These are phyloP conservation scores for Drosophila rhopaloa DNA, from an alignment of 1,140 invertebrate genomes.

Conservation along the genomic window DNA sequence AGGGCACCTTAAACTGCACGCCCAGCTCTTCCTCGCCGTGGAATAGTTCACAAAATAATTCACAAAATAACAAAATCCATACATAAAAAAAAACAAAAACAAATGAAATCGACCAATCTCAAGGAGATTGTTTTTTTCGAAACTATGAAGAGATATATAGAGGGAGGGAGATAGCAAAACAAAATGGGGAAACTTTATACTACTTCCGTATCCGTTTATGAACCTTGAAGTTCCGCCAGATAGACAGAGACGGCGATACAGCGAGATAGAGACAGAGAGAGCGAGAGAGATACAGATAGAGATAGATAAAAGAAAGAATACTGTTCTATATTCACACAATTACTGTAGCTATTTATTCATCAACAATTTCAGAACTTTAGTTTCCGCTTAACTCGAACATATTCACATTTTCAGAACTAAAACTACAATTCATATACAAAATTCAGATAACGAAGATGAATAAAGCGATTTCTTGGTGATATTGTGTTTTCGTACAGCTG, in stretches of 20 bases:
- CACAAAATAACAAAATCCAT: constrained; percentile 67
- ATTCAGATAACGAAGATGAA: constrained; percentile 42
- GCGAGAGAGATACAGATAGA: constrained; percentile 8
- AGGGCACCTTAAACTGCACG: constrained; percentile 87
- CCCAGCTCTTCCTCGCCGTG: constrained; percentile 92
- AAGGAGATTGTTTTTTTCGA: constrained; percentile 9
- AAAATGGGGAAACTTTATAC: neutral
- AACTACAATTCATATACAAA: constrained; percentile 27
- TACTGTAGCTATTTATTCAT: constrained; percentile 28
- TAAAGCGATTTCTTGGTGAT: constrained; percentile 70
- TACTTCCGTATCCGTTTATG: constrained; percentile 10
- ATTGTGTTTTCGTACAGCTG: constrained; percentile 51
- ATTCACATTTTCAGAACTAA: constrained; percentile 45
- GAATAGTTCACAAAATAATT: no score
- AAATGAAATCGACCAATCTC: constrained; percentile 8
- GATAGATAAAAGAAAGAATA: constrained; percentile 11
- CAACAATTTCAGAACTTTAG: constrained; percentile 9
- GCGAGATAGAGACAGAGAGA: neutral
- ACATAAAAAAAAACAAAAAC: constrained; percentile 39
- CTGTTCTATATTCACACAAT: constrained; percentile 17
- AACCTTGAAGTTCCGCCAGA: constrained; percentile 24
- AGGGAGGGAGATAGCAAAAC: neutral
- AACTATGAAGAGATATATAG: constrained; percentile 2
- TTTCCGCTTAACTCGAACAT: constrained; percentile 25
- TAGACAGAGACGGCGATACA: constrained; percentile 44